Conservation (phyloP, 2,797 vertebrate species). For the Silurus lanzhouensis region DNA sequence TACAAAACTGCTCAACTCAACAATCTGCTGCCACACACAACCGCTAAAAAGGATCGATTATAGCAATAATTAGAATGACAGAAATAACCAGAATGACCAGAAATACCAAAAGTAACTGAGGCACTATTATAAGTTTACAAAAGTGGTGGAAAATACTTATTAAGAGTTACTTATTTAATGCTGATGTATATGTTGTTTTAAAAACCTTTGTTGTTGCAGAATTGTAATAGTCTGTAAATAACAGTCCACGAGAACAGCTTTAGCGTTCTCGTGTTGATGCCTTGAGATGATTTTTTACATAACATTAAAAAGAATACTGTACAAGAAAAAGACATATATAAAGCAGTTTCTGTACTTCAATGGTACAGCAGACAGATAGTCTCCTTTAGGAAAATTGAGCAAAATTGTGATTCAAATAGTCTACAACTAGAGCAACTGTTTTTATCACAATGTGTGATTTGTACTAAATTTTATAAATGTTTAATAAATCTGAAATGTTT, state of each 20-base stretch:
- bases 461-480: too few relatives aligned
- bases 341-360: background rate
- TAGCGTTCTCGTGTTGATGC: background rate
- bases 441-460: background rate
- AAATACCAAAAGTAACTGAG: background rate
- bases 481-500: background rate
- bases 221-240: constrained; percentile 21
- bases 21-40: constrained; percentile 27
- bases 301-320: constrained; percentile 10
- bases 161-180: background rate
- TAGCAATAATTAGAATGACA: constrained; percentile 8
- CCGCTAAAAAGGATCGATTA: constrained; percentile 25
- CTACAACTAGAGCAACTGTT: background rate
- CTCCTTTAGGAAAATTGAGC: background rate
- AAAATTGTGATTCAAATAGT: background rate
- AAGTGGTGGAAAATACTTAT: background rate
- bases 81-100: background rate
- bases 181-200: constrained; percentile 9
- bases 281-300: background rate
- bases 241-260: constrained; percentile 20
- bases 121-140: background rate
- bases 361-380: background rate
- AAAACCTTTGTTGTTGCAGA: constrained; percentile 22
- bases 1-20: constrained; percentile 42
- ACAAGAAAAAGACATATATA: background rate